Percentiles rank a stretch among this genome's conserved stretches.
These are phyloP conservation scores for Protomyctophum bolini DNA, from an alignment of 2,113 vertebrate genomes.

Conservation along the genomic window DNA sequence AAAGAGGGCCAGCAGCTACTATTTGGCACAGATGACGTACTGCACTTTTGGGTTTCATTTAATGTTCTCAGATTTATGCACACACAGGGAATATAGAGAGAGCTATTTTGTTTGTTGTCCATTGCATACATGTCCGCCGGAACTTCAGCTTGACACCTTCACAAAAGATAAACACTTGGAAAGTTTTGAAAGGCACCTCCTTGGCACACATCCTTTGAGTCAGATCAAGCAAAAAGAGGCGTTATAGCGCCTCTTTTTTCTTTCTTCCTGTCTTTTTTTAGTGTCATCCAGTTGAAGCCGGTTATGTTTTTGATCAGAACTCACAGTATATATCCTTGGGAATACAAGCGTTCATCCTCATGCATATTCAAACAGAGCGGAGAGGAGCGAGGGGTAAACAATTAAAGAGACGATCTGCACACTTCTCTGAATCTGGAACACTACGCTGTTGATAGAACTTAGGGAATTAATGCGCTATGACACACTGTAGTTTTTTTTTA, in stretches of 20 bases:
- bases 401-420: slow-evolving; percentile 53
- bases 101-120: too few species aligned
- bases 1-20: too few species aligned
- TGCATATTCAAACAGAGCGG: slow-evolving; percentile 65
- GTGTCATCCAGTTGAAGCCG: slow-evolving; percentile 57
- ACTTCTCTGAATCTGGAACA: slow-evolving; percentile 48
- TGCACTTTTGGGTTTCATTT: too few species aligned
- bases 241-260: slow-evolving; percentile 54
- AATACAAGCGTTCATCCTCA: slow-evolving; percentile 50
- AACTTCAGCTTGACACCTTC: slow-evolving; percentile 9
- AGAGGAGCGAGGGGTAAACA: slow-evolving; percentile 63
- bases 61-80: too few species aligned
- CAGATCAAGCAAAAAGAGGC: slow-evolving; percentile 64
- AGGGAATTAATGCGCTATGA: slow-evolving; percentile 29
- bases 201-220: slow-evolving; percentile 43
- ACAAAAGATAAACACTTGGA: slow-evolving; percentile 9
- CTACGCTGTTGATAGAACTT: slow-evolving; percentile 27
- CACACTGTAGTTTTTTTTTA: too few species aligned
- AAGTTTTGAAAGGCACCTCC: slow-evolving; percentile 41
- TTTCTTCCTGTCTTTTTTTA: slow-evolving; percentile 22
- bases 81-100: too few species aligned
- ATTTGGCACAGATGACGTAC: too few species aligned
- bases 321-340: slow-evolving; percentile 64
- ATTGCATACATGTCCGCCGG: too few species aligned
- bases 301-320: slow-evolving; percentile 65